These are phyloP conservation scores for Tethya wilhelma DNA, from an alignment of 37 sponge, comb jelly and placozoan genomes.

Conservation along the genomic window DNA sequence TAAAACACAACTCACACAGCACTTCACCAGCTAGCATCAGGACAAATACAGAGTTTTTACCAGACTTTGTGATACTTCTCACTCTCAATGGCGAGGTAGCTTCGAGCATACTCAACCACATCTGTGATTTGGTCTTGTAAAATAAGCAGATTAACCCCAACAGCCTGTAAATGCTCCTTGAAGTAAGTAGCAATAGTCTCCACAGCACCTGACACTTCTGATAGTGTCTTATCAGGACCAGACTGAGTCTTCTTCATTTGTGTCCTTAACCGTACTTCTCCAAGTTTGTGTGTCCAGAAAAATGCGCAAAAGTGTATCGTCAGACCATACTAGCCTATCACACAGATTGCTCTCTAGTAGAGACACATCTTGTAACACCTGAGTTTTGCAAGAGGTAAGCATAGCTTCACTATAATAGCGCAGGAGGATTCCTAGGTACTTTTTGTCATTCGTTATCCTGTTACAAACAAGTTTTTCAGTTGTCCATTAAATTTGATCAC, in stretches of 20 bases:
- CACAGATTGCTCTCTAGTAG: not conserved
- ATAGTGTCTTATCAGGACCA: too few species aligned
- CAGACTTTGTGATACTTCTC: not conserved
- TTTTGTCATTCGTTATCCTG: conserved; percentile 5
- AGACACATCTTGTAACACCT: not conserved
- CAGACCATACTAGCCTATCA: not conserved
- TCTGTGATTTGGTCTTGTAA: not conserved
- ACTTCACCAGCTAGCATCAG: not conserved
- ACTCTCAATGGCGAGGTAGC: not conserved
- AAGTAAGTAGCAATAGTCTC: not conserved
- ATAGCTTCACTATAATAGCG: too few species aligned
- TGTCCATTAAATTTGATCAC: conserved; percentile 4
- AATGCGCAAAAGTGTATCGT: not conserved
- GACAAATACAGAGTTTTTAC: not conserved
- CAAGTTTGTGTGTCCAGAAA: not conserved
- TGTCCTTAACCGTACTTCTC: not conserved
- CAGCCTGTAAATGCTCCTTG: not conserved
- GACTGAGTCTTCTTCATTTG: not conserved
- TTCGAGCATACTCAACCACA: not conserved
- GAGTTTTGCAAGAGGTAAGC: not conserved
- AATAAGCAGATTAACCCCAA: not conserved
- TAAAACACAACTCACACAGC: not conserved
- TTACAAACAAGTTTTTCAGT: conserved; percentile 12
- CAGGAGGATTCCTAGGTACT: conserved; percentile 24
- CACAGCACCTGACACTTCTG: not conserved